A percentile compares a stretch with the other conserved stretches of the same genome.
Conservation (phyloP, 2,888 invertebrate species). For the Acleris literana region DNA sequence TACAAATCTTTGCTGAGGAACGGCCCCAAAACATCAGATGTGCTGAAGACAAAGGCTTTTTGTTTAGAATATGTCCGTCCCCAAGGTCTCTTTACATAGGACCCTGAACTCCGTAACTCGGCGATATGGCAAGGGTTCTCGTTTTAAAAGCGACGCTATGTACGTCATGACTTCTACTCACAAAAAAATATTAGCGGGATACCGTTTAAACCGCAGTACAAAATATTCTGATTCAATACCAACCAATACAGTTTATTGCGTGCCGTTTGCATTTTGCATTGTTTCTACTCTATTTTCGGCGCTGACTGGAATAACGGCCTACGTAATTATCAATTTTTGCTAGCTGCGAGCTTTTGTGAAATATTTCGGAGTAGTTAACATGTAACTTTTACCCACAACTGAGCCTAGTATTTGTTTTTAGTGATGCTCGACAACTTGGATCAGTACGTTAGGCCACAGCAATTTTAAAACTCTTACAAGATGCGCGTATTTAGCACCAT, state of each 20-base stretch:
- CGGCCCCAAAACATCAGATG: conserved; percentile 27
- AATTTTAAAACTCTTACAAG: too few species aligned
- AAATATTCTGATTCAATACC: conserved; percentile 39
- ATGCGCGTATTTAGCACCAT: too few species aligned
- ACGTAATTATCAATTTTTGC: conserved; percentile 39
- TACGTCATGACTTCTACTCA: conserved; percentile 14
- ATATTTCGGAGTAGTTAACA: background rate
- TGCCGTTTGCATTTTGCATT: conserved; percentile 45
- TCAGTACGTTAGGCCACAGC: too few species aligned
- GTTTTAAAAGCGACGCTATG: conserved; percentile 21
- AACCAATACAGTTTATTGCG: conserved; percentile 35
- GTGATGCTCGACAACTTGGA: too few species aligned
- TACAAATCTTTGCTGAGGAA: conserved; percentile 24
- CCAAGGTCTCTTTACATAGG: conserved; percentile 33
- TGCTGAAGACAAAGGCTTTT: conserved; percentile 30
- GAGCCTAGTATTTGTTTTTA: background rate
- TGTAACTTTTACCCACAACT: background rate
- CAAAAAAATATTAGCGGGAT: conserved; percentile 8
- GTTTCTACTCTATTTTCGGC: conserved; percentile 51
- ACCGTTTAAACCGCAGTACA: conserved; percentile 22
- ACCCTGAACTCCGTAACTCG: conserved; percentile 31
- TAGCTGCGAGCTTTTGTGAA: background rate
- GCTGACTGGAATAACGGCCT: conserved; percentile 43
- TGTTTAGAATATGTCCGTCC: conserved; percentile 28
- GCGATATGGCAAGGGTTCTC: conserved; percentile 17